Conservation (phyloP, 2,888 invertebrate species). For the Panopea generosa region DNA sequence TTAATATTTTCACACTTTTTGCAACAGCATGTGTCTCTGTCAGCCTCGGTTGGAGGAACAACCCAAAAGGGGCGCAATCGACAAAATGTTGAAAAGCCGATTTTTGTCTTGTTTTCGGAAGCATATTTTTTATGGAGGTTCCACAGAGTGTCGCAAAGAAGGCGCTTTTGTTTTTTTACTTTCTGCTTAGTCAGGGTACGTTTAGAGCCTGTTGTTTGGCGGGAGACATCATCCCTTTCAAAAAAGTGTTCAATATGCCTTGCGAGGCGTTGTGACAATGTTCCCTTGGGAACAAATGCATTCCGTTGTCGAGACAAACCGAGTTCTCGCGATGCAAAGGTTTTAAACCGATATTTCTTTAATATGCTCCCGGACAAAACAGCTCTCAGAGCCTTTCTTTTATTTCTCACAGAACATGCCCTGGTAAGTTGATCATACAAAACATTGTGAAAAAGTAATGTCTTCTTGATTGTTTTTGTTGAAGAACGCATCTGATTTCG, state of each 20-base stretch:
- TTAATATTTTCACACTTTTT: conserved; percentile 35
- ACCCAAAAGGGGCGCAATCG: conserved; percentile 58
- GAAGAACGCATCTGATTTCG: too few relatives aligned
- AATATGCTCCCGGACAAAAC: not conserved
- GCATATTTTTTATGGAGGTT: conserved; percentile 19
- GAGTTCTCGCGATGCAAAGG: not conserved
- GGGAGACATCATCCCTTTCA: conserved; percentile 18
- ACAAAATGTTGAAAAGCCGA: conserved; percentile 39
- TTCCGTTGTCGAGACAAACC: not conserved
- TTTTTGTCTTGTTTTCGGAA: conserved; percentile 23
- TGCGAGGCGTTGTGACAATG: conserved; percentile 1
- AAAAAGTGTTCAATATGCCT: conserved; percentile 17
- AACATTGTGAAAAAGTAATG: too few relatives aligned
- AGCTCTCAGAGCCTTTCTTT: too few relatives aligned
- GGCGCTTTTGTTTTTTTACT: conserved; percentile 11
- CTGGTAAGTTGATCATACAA: too few relatives aligned
- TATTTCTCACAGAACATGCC: too few relatives aligned
- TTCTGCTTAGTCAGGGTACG: conserved; percentile 7
- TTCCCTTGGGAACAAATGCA: not conserved
- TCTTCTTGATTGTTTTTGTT: too few relatives aligned
- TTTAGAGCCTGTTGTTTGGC: conserved; percentile 18
- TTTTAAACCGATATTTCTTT: conserved; percentile 22
- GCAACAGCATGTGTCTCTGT: conserved; percentile 39
- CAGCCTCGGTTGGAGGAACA: conserved; percentile 6
- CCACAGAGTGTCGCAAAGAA: conserved; percentile 9